phyloP scores from a whole-genome alignment of 2,797 vertebrate species.

The Psittacula derbiana region DNA sequence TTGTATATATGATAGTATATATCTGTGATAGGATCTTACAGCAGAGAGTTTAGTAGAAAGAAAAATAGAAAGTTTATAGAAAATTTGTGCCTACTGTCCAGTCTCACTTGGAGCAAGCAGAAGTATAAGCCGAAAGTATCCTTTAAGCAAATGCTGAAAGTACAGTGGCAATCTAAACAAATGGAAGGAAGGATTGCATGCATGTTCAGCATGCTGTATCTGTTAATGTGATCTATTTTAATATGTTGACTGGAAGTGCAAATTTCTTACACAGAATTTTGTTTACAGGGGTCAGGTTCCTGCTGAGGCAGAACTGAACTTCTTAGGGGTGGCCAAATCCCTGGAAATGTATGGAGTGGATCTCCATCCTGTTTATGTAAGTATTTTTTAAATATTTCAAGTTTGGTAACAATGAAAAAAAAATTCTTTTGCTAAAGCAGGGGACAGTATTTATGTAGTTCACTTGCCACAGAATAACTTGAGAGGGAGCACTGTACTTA shows the following conservation, averaged over 20 bases:
- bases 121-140: background rate
- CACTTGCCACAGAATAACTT: background rate
- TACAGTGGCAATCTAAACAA: background rate
- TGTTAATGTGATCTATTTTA: background rate
- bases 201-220: background rate
- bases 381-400: slow-evolving; percentile 66
- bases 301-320: slow-evolving; percentile 84
- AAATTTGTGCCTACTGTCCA: background rate
- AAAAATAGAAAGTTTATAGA: background rate
- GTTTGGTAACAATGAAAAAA: background rate
- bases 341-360: slow-evolving; percentile 93
- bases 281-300: slow-evolving; percentile 82
- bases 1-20: background rate
- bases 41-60: background rate
- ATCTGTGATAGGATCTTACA: background rate
- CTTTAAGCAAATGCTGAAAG: background rate
- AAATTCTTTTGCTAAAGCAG: background rate
- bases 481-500: background rate
- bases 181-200: background rate
- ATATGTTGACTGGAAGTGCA: background rate
- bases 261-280: slow-evolving; percentile 23
- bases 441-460: background rate
- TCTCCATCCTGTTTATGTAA: slow-evolving; percentile 89
- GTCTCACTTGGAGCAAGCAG: background rate
- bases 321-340: slow-evolving; percentile 85